Percentiles rank a stretch among this genome's conserved stretches.
These are phyloP conservation scores for Pachymerium ferrugineum DNA, from an alignment of 2,888 invertebrate species.

Conservation along the genomic window DNA sequence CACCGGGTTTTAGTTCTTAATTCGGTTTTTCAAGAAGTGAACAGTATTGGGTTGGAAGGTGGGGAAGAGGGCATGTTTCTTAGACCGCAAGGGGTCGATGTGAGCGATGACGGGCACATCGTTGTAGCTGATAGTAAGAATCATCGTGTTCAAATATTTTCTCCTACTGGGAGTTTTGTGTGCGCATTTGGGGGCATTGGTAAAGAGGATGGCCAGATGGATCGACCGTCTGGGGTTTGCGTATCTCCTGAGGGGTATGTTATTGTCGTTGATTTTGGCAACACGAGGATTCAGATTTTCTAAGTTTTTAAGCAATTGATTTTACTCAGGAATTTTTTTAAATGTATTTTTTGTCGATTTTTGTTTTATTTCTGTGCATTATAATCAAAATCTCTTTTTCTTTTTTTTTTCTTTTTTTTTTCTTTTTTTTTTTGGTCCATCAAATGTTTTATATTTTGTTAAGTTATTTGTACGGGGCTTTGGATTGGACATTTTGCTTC, in stretches of 20 bases:
- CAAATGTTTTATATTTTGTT: no score
- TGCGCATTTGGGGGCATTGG: constrained; percentile 48
- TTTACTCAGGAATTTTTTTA: no score
- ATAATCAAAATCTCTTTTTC: no score
- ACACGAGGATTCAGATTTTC: constrained; percentile 53
- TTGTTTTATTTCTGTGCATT: no score
- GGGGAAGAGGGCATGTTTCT: constrained; percentile 62
- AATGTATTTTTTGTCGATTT: no score
- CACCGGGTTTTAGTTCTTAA: constrained; percentile 80
- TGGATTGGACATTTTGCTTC: no score
- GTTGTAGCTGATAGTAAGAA: constrained; percentile 90
- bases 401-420: no score
- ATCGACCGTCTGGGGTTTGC: constrained; percentile 82
- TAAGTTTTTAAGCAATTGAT: no score
- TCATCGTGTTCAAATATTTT: constrained; percentile 60
- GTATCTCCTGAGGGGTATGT: constrained; percentile 62
- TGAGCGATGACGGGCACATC: constrained; percentile 81
- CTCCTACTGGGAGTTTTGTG: constrained; percentile 51
- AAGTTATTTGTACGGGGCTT: no score
- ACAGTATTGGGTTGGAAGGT: constrained; percentile 55
- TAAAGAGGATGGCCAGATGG: constrained; percentile 60
- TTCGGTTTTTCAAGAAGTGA: constrained; percentile 51
- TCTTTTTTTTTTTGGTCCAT: no score
- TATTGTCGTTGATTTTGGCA: constrained; percentile 55
- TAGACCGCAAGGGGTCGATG: constrained; percentile 78